Base-by-base conservation (phyloP, 37 sponge, comb jelly and placozoan genomes). In the Spongilla lacustris region DNA sequence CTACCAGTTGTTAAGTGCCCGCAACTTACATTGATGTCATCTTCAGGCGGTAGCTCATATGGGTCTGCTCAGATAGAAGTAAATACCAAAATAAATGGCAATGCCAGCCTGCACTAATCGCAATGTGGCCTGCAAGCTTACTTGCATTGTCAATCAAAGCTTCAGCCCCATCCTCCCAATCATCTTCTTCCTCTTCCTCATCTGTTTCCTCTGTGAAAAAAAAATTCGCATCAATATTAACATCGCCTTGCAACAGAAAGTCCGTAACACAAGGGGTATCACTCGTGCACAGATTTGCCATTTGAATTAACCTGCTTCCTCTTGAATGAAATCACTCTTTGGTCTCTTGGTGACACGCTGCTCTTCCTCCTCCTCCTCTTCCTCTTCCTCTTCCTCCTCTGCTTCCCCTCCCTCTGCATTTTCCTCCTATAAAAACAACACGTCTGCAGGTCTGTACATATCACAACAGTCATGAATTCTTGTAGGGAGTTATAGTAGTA, bases 121-220 rank as follows among this genome's bases (percentile, higher is more conserved):
- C 66, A 66, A 21, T 35, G 30, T 8, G 30, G 21, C 77, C 32
- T 58, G n/a, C 32, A 50, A 50, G 23, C 71, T 34, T 31, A 49
- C 41, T 69, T 8, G 58, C 19, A 58, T 58, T 58, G 19, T 58
- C 58, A 58, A 58, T 6, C 58, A 58, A 58, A 58, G 58, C 19
- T 27, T 49, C 74, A 29, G 74, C 81, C 17, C 74, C 92, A 58
- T 77, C 73, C 49, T 91, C 91, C 66, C 83, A 80, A 17, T 89
- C 89, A 34, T 94, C 87, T 10, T 91, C 94, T 25, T 94, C 94
- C 67, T 94, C 94, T 48, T 86, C 90, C 29, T 76, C 90, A 58
- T 80, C 85, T 14, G 90, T 90, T 34, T 90, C 85, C 86, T 90
- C 86, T 90, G 69, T 3, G 25, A 58, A 73, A 31, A 83, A 35